Percentiles rank a stretch among this genome's conserved stretches.
phyloP scores from a whole-genome alignment of 2,888 invertebrate species.

The Netelia virgata region DNA sequence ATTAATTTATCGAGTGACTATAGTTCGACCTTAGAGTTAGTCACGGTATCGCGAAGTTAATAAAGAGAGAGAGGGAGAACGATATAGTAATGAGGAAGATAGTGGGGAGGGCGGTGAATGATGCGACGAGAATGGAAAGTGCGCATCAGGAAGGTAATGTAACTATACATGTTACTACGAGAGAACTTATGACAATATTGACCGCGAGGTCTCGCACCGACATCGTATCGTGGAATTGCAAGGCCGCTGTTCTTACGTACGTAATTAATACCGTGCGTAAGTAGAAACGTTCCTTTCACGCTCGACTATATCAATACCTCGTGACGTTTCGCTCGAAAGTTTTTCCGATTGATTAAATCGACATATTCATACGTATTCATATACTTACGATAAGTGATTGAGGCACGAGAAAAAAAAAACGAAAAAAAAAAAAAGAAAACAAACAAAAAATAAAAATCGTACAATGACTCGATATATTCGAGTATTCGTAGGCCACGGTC shows the following conservation, averaged over 20 bases:
- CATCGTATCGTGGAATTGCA: constrained; percentile 44
- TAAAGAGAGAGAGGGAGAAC: neutral
- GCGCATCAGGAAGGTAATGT: constrained; percentile 34
- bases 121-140: constrained; percentile 46
- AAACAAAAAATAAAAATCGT: neutral
- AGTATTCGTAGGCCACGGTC: neutral
- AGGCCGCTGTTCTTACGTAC: constrained; percentile 39
- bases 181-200: constrained; percentile 16
- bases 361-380: neutral
- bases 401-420: neutral
- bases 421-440: neutral
- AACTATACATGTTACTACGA: constrained; percentile 1
- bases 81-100: neutral
- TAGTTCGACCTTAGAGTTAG: neutral
- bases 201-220: constrained; percentile 14
- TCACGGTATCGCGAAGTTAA: neutral
- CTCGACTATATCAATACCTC: constrained; percentile 34
- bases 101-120: neutral
- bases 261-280: constrained; percentile 17
- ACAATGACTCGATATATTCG: neutral
- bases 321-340: constrained; percentile 5
- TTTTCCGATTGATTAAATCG: neutral
- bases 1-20: too few species aligned
- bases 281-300: constrained; percentile 4
- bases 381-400: too few species aligned